Conservation (phyloP, 2,113 vertebrate species). For the Vidua chalybeata region DNA sequence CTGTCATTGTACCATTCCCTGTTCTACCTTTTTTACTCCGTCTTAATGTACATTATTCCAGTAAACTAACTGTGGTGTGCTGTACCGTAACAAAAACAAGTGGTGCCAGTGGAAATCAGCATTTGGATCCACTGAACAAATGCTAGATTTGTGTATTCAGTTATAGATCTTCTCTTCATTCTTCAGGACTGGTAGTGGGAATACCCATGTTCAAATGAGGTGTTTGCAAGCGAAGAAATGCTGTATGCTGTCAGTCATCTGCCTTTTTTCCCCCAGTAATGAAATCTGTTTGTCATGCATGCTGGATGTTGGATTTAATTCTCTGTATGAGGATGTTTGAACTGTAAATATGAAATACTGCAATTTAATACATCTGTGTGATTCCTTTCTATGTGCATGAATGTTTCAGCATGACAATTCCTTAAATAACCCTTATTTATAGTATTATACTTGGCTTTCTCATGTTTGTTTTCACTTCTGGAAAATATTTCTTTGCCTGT, state of each 20-base stretch:
- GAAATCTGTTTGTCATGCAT: conserved; percentile 49
- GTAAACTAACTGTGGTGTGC: conserved; percentile 66
- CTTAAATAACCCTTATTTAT: conserved; percentile 44
- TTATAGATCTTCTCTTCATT: conserved; percentile 4
- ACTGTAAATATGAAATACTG: conserved; percentile 50
- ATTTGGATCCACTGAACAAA: conserved; percentile 58
- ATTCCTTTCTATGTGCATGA: conserved; percentile 40
- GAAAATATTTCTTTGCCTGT: conserved; percentile 75
- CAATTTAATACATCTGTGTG: conserved; percentile 32
- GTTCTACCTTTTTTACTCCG: conserved; percentile 43
- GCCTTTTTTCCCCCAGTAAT: neutral
- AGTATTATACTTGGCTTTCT: conserved; percentile 9
- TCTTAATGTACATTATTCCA: conserved; percentile 44
- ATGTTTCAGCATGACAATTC: conserved; percentile 69
- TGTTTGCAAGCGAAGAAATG: conserved; percentile 52
- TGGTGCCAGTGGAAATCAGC: conserved; percentile 49
- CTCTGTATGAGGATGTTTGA: conserved; percentile 49
- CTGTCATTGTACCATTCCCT: conserved; percentile 37
- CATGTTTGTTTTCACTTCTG: conserved; percentile 46
- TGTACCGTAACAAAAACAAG: neutral
- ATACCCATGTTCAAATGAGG: conserved; percentile 6
- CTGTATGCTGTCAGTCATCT: neutral
- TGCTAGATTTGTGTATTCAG: conserved; percentile 50
- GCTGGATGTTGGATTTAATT: conserved; percentile 43
- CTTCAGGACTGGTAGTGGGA: conserved; percentile 47